These are phyloP conservation scores for Australoheros scitulus DNA, from an alignment of 2,113 vertebrate genomes.

Conservation along the genomic window DNA sequence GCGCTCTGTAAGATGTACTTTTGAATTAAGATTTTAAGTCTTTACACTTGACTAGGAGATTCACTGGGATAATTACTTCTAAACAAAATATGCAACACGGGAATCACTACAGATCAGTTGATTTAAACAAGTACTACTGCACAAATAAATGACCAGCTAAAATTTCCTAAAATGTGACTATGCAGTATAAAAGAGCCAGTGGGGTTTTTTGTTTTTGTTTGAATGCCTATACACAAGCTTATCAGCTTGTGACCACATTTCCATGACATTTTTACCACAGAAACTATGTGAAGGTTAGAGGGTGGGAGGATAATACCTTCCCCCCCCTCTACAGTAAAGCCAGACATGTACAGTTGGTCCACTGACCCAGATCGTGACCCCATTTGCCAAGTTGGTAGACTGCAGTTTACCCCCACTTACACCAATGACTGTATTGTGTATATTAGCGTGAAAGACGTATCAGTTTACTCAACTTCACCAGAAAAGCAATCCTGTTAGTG, in stretches of 20 bases:
- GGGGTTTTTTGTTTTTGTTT: background rate
- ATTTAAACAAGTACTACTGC: background rate
- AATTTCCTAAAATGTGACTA: fast-evolving
- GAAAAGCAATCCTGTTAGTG: conserved; percentile 72
- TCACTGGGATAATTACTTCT: background rate
- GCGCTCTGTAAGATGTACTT: background rate
- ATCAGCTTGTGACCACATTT: background rate
- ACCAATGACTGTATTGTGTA: conserved; percentile 26
- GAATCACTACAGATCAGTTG: background rate
- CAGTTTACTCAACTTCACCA: conserved; percentile 62
- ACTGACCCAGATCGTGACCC: conserved; percentile 14
- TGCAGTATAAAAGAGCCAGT: background rate
- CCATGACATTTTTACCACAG: background rate
- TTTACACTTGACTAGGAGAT: background rate
- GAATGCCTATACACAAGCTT: background rate
- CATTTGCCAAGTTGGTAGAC: background rate
- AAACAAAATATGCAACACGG: background rate
- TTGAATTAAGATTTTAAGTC: background rate
- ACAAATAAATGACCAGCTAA: background rate
- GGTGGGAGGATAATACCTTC: background rate
- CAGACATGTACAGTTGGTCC: conserved; percentile 7
- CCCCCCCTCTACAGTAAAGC: background rate
- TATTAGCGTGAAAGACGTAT: conserved; percentile 44
- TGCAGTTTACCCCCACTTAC: background rate
- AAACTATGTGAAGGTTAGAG: background rate